phyloP scores from a whole-genome alignment of 37 sponge, comb jelly and placozoan genomes.

The Crambe crambe region DNA sequence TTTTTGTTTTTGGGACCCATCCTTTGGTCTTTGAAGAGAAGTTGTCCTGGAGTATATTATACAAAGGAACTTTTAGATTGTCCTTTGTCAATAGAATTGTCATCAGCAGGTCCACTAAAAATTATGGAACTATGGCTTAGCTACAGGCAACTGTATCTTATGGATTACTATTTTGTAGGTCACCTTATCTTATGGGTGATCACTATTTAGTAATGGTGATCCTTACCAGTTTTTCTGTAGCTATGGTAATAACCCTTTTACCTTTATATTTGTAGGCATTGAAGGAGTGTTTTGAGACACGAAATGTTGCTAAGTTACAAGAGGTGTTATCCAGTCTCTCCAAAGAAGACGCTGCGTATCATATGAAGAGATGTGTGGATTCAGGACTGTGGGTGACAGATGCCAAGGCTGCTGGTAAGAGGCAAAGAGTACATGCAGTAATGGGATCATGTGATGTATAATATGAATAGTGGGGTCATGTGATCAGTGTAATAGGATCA shows the following conservation, averaged over 20 bases:
- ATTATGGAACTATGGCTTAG: no score
- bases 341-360: constrained; percentile 82
- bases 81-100: no score
- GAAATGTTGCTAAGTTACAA: constrained; percentile 88
- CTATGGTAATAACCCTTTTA: neutral
- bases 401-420: constrained; percentile 68
- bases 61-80: no score
- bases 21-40: no score
- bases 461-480: neutral
- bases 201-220: no score
- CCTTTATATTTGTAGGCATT: constrained; percentile 69
- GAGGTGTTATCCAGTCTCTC: constrained; percentile 69
- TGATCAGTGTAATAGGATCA: neutral
- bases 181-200: neutral
- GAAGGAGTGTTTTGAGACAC: constrained; percentile 91
- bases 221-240: neutral
- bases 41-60: no score
- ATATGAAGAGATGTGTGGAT: constrained; percentile 96
- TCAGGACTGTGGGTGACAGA: constrained; percentile 90
- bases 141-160: no score
- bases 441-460: neutral
- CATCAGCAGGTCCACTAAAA: no score
- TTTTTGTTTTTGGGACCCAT: no score
- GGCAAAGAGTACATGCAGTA: neutral
- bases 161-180: no score